Evolutionary conservation across 2,888 invertebrate genomes (phyloP).

Genomic region (Drosophila mulleri): DNA sequence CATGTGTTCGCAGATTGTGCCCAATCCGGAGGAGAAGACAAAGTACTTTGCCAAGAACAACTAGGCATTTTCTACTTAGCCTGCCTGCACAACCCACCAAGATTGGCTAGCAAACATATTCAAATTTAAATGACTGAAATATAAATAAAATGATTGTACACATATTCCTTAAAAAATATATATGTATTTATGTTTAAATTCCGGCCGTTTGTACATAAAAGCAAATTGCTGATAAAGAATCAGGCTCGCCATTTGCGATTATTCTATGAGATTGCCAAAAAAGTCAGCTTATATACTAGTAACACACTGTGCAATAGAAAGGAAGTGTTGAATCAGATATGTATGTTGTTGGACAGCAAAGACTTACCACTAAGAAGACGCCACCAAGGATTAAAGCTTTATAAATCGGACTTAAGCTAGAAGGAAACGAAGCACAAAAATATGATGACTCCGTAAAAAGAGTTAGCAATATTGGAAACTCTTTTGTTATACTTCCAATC

Average conservation of each 20-base stretch:
- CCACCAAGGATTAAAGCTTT: background rate
- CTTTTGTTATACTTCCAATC: background rate
- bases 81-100: conserved; percentile 15
- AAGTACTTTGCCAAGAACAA: conserved; percentile 91
- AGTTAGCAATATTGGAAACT: background rate
- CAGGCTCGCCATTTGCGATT: background rate
- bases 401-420: background rate
- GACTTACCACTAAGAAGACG: background rate
- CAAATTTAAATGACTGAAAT: conserved; percentile 53
- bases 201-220: conserved; percentile 38
- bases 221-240: background rate
- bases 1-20: conserved; percentile 89
- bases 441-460: background rate
- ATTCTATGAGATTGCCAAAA: too few relatives aligned
- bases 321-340: too few relatives aligned
- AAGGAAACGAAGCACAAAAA: background rate
- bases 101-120: conserved; percentile 19
- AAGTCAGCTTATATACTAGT: too few relatives aligned
- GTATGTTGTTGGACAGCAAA: background rate
- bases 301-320: too few relatives aligned
- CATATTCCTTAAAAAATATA: conserved; percentile 4
- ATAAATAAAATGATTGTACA: conserved; percentile 21
- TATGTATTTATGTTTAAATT: background rate
- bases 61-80: conserved; percentile 38
- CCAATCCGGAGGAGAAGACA: conserved; percentile 91